Conservation (phyloP, 2,113 vertebrate species). For the Petroica traversi region DNA sequence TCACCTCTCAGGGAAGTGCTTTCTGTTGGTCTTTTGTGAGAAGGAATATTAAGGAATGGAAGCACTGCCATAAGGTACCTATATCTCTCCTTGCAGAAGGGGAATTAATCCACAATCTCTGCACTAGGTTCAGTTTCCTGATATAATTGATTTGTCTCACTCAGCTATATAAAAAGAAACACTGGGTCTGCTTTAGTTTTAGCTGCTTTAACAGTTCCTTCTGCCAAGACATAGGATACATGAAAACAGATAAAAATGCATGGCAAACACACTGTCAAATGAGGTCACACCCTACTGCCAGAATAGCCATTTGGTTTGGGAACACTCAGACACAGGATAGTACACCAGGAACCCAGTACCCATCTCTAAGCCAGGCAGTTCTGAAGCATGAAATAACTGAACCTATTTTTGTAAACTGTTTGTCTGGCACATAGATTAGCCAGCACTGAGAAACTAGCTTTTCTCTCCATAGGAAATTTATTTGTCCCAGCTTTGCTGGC, state of each 20-base stretch:
- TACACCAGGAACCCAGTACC: neutral
- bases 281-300: neutral
- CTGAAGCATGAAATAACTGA: neutral
- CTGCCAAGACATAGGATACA: neutral
- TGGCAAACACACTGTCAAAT: neutral
- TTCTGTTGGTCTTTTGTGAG: neutral
- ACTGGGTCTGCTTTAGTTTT: neutral
- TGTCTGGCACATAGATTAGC: neutral
- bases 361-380: neutral
- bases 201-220: neutral
- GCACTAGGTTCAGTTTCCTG: neutral
- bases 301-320: neutral
- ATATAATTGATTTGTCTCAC: neutral
- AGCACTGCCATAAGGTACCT: neutral
- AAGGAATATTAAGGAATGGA: neutral
- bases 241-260: neutral
- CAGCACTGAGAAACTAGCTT: neutral
- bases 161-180: neutral
- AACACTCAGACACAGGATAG: neutral
- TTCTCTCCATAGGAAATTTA: neutral
- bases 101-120: neutral
- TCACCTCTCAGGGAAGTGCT: neutral
- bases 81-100: neutral
- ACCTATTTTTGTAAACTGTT: constrained; percentile 4
- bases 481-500: neutral